These are phyloP conservation scores for Phaenicophaeus curvirostris DNA, from an alignment of 2,797 vertebrate species.

Conservation along the genomic window DNA sequence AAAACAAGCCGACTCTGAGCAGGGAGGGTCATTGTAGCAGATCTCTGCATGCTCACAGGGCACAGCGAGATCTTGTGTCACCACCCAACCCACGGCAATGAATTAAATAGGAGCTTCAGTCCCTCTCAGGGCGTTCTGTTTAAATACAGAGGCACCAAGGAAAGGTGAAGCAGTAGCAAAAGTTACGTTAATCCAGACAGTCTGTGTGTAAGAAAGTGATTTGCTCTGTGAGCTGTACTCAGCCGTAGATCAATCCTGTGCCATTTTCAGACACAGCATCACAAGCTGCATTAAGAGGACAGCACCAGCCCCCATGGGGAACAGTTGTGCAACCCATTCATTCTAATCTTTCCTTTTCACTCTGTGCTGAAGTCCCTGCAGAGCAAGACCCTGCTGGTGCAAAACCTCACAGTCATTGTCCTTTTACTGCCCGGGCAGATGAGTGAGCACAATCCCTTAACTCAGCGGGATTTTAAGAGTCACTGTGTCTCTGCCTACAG, in stretches of 20 bases:
- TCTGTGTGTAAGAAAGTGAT: neutral
- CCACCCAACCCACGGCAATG: neutral
- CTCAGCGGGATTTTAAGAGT: neutral
- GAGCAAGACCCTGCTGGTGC: neutral
- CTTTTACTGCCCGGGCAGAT: neutral
- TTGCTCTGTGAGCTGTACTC: neutral
- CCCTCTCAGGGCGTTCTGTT: neutral
- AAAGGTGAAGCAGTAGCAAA: neutral
- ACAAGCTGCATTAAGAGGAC: neutral
- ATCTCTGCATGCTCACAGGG: neutral
- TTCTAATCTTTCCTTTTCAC: neutral
- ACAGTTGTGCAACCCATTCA: neutral
- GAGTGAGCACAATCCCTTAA: neutral
- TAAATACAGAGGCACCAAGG: neutral
- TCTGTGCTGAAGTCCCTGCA: neutral
- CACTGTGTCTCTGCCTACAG: neutral
- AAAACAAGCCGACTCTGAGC: neutral
- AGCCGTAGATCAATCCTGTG: neutral
- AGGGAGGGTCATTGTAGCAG: neutral
- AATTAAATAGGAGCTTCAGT: neutral
- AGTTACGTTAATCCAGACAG: neutral
- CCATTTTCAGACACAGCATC: neutral
- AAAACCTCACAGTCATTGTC: neutral
- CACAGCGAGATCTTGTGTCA: slow-evolving; percentile 23
- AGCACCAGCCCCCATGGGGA: neutral